Base-by-base conservation (phyloP, 2,797 vertebrate genomes). In the Xyrichtys novacula region DNA sequence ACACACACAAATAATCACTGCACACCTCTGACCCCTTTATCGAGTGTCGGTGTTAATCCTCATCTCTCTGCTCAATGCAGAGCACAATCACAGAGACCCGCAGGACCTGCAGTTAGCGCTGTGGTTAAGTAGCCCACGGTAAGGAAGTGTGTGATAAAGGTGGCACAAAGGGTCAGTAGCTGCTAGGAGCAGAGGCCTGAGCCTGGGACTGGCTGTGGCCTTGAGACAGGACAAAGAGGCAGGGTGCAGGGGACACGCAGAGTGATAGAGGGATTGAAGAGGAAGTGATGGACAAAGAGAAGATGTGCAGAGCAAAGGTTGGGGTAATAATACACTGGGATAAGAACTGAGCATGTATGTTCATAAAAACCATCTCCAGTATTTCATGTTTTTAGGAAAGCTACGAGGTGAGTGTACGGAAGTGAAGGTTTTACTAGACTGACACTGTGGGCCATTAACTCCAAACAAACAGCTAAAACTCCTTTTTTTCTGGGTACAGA, bases 11-110 rank as follows among this genome's bases (percentile, higher is more conserved):
- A 93, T 93, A 94, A 94, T 94, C 93, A 92, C 87, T 85, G 75
- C 85, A 72, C 85, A 93, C 93, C 88, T 92, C 83, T 92, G 92
- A 94, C 91, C 93, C 93, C 91, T 92, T 94, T 94, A 95, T 94
- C 89, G 85, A 93, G 91, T 93, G 89, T 88, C 78, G 65, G 88
- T 92, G 90, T 92, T 94, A 94, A 95, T 93, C 93, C 94, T 92
- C 88, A 91, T 92, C 91, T 90, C 81, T 88, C 78, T 80, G 87
- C 87, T 93, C 89, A 92, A 90, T 90, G 89, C 89, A 86, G 89
- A 88, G 90, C 86, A 88, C 90, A 94, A 92, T 94, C 92, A 91
- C 87, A 90, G 84, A 83, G 88, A 91, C 90, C 91, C 81, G 66
- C 86, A 91, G 89, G 88, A 91, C 90, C 89, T 84, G 85, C 92